Conservation (phyloP, 2,797 vertebrate genomes). For the Anolis apletophallus region DNA sequence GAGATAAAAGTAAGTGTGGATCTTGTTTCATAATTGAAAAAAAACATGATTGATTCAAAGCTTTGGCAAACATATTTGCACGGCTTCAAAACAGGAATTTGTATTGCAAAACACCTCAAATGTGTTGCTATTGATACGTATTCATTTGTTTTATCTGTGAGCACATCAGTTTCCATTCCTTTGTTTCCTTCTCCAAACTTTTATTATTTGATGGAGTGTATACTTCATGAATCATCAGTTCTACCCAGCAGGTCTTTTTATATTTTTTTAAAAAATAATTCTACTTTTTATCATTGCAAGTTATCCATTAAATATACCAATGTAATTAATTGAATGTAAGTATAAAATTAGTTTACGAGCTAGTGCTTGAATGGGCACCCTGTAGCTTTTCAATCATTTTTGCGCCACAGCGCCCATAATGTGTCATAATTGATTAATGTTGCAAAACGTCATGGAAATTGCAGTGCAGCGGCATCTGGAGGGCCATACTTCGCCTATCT, state of each 20-base stretch:
- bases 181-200: not conserved
- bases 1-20: not conserved
- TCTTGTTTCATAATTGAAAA: conserved; percentile 20
- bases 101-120: not conserved
- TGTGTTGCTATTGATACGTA: not conserved
- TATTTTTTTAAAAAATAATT: not conserved
- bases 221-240: conserved; percentile 10
- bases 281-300: not conserved
- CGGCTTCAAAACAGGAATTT: conserved; percentile 21
- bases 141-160: conserved; percentile 8
- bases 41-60: not conserved
- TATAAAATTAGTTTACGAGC: not conserved
- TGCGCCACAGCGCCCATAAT: no score
- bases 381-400: no score
- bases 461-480: no score
- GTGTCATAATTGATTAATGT: no score
- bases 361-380: no score
- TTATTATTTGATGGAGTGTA: not conserved
- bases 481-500: not conserved
- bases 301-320: not conserved
- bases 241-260: not conserved
- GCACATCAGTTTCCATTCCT: conserved; percentile 16
- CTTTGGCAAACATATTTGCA: conserved; percentile 26
- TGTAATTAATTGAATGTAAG: not conserved
- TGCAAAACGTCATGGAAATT: no score